Base-by-base conservation (phyloP, 2,888 invertebrate genomes). In the Hyppa rectilinea region DNA sequence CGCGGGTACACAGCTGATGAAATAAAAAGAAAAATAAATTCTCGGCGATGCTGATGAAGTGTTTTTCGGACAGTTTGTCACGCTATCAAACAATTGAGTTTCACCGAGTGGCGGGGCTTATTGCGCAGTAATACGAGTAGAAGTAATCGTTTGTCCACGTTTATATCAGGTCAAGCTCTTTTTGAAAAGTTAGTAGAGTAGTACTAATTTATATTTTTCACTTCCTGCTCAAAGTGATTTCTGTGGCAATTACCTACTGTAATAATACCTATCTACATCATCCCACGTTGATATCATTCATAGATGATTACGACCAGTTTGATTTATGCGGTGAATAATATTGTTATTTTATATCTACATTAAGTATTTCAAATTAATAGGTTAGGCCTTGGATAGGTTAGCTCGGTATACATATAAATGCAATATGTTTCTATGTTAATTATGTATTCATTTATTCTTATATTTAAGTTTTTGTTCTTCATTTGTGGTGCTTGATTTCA, bases 331-430 rank as follows among this genome's bases (percentile, higher is more conserved):
- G 31, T 67, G 61, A 67, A 80, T 81, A 83, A 66, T 66, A 78
- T 58, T 58, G 74, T 68, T 80, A 72, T 62, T 77, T 66, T 71
- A 67, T 52, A 68, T 60, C 23, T 62, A 67, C 55, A 59, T 53
- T 71, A 52, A 53, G 58, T 80, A 68, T 65, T 68, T 81, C 52
- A 83, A 71, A 75, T 78, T 75, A 69, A 78, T 72, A 63, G 70
- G 53, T 81, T 71, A 78, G 72, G 29, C 81, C 82, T 82, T 82
- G 84, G 38, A 68, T 70, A 78, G 78, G 78, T 83, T 67, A 70
- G 53, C 38, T 70, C 17, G 4, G 55, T 70, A 56, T 69, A 62
- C 29, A 58, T 53, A 45, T 60, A 50, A 49, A 69, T 80, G 49
- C 75, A 68, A 47, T 74, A 36, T 56, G 61, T 75, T 34, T 62